Base-by-base conservation (phyloP, 2,888 invertebrate species). In the Phyllotreta striolata region DNA sequence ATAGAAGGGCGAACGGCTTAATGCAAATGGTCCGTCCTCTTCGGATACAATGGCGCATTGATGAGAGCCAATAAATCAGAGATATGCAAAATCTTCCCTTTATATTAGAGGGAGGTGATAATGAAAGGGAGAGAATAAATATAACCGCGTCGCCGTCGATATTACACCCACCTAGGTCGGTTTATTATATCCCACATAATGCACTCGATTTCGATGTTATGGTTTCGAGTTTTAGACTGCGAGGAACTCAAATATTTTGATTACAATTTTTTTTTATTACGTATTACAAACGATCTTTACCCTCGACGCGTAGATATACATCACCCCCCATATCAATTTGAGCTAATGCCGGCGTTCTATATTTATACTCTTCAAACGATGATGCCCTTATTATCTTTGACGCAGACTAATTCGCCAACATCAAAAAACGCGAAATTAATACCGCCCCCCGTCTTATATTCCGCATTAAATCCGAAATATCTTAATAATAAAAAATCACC, bases 1-100 rank as follows among this genome's bases (percentile, higher is more conserved):
- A 73, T 75, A 73, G 52, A 52, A 38, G 52, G 52, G 38, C 38
- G 52, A 52, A 52, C 73, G 73, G 75, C 75, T 76, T 79, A 79
- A 80, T 80, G 80, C 79, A 79, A 79, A 80, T 79, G 79, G 77
- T 79, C 78, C 79, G 24, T 24, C 80, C 76, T 80, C 79, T 76
- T 72, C 72, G 68, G 75, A 73, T 76, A 83, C 82, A 82, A 82
- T 83, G 78, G 81, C 76, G 77, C 80, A 82, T 83, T 83, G 84
- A 84, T 82, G 83, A 85, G 83, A 82, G 82, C 81, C 84, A 82
- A 84, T 84, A 84, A 84, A 85, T 84, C 84, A 84, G 82, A 76
- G 79, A 80, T 80, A 80, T 80, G 80, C 80, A 80, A 80, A 80
- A 80, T 71, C 77, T 77, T 77, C 78, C 78, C 78, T 76, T 77